A percentile compares a stretch with the other conserved stretches of the same genome.
These are phyloP conservation scores for Osmerus eperlanus DNA, from an alignment of 2,113 vertebrate species.

Conservation along the genomic window DNA sequence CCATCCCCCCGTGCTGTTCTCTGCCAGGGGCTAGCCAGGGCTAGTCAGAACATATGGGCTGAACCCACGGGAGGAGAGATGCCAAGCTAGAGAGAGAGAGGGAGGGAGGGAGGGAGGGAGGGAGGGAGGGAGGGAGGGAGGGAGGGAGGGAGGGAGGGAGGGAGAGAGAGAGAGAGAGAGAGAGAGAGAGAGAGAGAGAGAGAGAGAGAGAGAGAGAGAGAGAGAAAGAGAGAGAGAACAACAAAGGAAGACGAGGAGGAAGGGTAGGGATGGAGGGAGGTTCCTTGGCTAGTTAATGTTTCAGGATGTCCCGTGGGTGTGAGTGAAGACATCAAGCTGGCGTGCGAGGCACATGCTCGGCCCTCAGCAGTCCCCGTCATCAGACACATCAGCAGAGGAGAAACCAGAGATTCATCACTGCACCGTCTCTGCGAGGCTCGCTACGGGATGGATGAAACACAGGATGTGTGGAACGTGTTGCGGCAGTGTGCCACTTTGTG, in stretches of 20 bases:
- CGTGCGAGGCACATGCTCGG: neutral
- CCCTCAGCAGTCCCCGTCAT: neutral
- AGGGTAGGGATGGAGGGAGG: neutral
- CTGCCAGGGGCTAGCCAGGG: slow-evolving; percentile 17
- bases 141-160: neutral
- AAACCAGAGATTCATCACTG: neutral
- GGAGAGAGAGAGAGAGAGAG: neutral
- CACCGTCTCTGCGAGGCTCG: neutral
- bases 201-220: neutral
- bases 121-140: slow-evolving; percentile 2
- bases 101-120: neutral
- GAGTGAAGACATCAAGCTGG: neutral
- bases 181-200: neutral
- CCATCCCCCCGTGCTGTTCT: neutral
- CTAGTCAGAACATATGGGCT: slow-evolving; percentile 30
- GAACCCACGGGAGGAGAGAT: slow-evolving; percentile 6
- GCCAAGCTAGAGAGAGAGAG: neutral
- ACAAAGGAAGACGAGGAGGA: neutral
- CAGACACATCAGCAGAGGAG: neutral
- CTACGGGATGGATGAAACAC: too few relatives aligned
- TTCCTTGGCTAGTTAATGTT: slow-evolving; percentile 13
- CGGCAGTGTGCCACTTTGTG: neutral
- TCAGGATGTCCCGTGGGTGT: slow-evolving; percentile 14
- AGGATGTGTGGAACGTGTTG: too few relatives aligned
- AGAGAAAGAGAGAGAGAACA: neutral